Conservation (phyloP, 2,797 vertebrate species). For the Liasis olivaceus region DNA sequence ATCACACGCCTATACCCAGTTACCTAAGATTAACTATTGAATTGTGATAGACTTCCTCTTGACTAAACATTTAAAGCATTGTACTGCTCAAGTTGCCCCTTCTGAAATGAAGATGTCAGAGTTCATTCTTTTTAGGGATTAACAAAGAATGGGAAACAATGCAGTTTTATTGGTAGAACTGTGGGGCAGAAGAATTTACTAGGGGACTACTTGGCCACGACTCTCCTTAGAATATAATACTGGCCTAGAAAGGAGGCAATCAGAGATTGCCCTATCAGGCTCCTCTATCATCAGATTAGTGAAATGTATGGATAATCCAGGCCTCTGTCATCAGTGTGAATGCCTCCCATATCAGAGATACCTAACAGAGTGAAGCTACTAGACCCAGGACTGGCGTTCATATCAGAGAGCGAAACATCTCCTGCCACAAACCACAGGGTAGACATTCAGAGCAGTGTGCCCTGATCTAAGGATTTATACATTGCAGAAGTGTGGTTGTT, state of each 20-base stretch:
- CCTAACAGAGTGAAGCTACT: neutral
- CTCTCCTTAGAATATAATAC: neutral
- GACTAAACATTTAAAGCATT: neutral
- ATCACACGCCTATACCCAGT: neutral
- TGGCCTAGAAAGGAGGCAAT: neutral
- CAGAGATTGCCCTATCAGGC: neutral
- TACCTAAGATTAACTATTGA: neutral
- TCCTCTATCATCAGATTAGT: neutral
- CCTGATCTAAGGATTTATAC: neutral
- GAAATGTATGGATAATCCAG: neutral
- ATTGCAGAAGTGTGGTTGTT: neutral
- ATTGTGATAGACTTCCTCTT: neutral
- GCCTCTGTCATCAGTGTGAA: neutral
- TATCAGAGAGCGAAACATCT: neutral
- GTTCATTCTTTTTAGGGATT: neutral
- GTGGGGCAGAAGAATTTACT: neutral
- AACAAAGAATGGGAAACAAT: neutral
- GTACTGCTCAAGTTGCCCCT: neutral
- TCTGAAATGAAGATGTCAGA: neutral
- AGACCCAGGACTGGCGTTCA: neutral
- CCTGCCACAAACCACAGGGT: neutral
- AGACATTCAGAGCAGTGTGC: neutral
- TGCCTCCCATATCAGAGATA: neutral
- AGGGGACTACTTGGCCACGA: neutral
- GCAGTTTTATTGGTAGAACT: neutral